Conservation (phyloP, 1,140 invertebrate species). For the Ptiloglossa arizonensis region DNA sequence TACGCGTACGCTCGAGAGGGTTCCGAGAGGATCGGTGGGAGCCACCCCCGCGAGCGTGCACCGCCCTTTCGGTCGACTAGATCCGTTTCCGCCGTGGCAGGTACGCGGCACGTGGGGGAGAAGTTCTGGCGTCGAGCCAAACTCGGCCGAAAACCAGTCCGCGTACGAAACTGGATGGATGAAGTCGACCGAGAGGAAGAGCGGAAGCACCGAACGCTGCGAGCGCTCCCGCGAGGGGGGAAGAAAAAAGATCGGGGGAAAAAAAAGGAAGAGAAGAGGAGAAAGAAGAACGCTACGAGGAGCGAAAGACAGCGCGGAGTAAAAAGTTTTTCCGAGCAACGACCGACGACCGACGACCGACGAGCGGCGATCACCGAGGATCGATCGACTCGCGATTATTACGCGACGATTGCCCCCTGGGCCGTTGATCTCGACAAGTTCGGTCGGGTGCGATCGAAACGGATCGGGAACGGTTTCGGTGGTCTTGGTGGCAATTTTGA, state of each 20-base stretch:
- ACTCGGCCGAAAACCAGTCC: conserved; percentile 7
- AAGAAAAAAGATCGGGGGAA: neutral
- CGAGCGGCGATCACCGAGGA: too few species aligned
- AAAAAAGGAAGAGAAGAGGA: too few species aligned
- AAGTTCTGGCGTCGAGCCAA: conserved; percentile 28
- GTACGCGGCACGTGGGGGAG: conserved; percentile 5
- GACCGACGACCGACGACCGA: neutral
- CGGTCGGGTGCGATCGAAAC: conserved; percentile 15
- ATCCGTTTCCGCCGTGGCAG: conserved; percentile 28
- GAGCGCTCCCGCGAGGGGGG: neutral
- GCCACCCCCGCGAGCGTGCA: conserved; percentile 12
- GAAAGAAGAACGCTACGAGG: too few species aligned
- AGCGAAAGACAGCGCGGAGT: neutral
- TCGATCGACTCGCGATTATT: conserved; percentile 34
- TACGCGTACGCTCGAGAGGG: too few species aligned
- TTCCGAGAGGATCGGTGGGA: neutral
- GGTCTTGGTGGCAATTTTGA: too few species aligned
- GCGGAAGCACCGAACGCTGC: neutral
- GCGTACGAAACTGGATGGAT: conserved; percentile 18
- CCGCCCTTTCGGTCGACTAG: conserved; percentile 37
- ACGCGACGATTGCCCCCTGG: neutral
- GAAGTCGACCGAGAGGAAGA: conserved; percentile 20
- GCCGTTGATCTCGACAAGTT: too few species aligned
- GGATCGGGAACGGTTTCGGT: conserved; percentile 13
- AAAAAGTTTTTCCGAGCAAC: conserved; percentile 16